Conservation (phyloP, 2,888 invertebrate species). For the Spodoptera littoralis region DNA sequence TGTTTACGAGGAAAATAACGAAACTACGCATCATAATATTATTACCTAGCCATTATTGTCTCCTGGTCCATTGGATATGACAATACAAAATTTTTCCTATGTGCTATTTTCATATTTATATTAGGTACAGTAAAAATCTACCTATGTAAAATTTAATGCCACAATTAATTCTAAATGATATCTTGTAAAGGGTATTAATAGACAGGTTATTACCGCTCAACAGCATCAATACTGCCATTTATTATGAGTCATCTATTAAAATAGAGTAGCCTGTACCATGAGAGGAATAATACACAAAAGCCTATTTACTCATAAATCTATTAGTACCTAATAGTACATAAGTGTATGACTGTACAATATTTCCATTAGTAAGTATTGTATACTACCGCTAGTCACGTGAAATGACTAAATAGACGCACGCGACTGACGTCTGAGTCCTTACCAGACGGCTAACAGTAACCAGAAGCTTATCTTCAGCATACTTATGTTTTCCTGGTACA, state of each 20-base stretch:
- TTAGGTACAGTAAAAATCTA: no score
- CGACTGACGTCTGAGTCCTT: conserved; percentile 8
- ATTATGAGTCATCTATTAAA: not conserved
- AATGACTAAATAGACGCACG: conserved; percentile 13
- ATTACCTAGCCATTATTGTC: no score
- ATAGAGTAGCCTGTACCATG: not conserved
- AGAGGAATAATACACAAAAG: not conserved
- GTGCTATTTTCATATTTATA: no score
- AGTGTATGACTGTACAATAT: conserved; percentile 5
- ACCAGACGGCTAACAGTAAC: not conserved
- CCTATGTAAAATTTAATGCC: no score
- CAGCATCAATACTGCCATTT: no score
- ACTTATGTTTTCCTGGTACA: conserved; percentile 38
- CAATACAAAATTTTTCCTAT: no score
- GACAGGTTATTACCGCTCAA: no score
- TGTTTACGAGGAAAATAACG: no score
- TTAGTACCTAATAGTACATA: not conserved
- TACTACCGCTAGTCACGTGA: conserved; percentile 24
- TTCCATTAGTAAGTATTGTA: conserved; percentile 1
- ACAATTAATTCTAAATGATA: no score
- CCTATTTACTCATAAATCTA: conserved; percentile 21
- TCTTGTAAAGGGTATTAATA: no score
- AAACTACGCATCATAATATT: no score
- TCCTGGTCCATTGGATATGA: no score
- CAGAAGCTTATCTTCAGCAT: conserved; percentile 3